phyloP scores from a whole-genome alignment of 1,140 invertebrate species.

The Vanessa tameamea region DNA sequence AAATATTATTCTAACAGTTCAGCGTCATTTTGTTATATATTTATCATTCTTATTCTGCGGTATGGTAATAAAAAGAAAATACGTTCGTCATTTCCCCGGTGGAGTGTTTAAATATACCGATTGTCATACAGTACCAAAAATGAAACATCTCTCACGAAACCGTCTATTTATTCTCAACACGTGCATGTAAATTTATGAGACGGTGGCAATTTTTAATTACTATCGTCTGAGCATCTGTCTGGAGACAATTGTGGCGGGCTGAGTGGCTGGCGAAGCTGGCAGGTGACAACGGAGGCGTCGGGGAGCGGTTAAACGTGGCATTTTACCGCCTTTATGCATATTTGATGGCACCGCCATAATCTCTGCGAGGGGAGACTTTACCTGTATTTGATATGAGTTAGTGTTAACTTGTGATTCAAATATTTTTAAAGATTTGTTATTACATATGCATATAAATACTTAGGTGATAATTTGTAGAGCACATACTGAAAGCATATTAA shows the following conservation, averaged over 20 bases:
- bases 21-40: too few species aligned
- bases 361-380: slow-evolving; percentile 62
- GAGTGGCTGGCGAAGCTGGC: slow-evolving; percentile 37
- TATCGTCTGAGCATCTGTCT: slow-evolving; percentile 73
- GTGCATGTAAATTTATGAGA: slow-evolving; percentile 63
- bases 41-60: too few species aligned
- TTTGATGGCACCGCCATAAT: slow-evolving; percentile 80
- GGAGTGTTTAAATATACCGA: too few species aligned
- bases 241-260: slow-evolving; percentile 50
- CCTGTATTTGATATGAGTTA: slow-evolving; percentile 59
- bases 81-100: too few species aligned
- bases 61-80: too few species aligned
- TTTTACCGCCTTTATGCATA: slow-evolving; percentile 81
- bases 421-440: not conserved
- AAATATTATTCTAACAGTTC: too few species aligned
- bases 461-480: too few species aligned
- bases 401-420: not conserved
- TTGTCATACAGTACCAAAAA: too few species aligned
- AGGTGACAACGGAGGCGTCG: slow-evolving; percentile 56
- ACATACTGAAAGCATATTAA: too few species aligned
- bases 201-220: slow-evolving; percentile 77
- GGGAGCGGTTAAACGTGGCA: slow-evolving; percentile 77
- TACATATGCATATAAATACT: not conserved
- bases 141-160: not conserved
- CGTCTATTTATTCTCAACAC: not conserved